Evolutionary conservation across 1,140 invertebrate genomes (phyloP), one percentile per base, ranked within the genome.

Genomic region (Chironomus striatipennis): DNA sequence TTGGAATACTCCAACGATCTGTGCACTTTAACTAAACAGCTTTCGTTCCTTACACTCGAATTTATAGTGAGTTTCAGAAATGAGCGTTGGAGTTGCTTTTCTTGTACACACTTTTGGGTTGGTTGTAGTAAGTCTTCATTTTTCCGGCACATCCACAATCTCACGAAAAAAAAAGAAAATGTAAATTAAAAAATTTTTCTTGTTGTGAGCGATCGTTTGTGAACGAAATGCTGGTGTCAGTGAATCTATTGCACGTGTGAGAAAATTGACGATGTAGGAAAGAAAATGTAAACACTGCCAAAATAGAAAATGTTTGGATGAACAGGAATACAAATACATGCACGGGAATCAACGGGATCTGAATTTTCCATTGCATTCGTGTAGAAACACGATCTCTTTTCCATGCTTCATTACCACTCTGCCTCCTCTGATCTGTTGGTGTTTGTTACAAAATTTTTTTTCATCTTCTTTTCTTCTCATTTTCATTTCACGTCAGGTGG

Each of bases 251-350:
- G 6, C 20, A 20, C 7, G 65, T 70, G 20, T 18, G 18, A 18
- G 20, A 70, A 57, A 57, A 18, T 6, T 17, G 64, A 17, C n/a
- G 64, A 67, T n/a, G n/a, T 17, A 17, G n/a, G 10, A n/a, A 57
- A 10, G n/a, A 18, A 70, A 70, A 70, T 70, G 65, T 70, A 20
- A 20, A 70, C 65, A 70, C 17, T 70, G 20, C 65, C 65, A 70
- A 70, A 70, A 70, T 70, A 70, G 65, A 70, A 70, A 70, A 20
- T 70, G 65, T 70, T 70, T 21, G 20, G 65, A 18, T 57, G 47
- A 70, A 21, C 47, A 21, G 65, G 18, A 70, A 20, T n/a, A n/a
- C 65, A 10, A 17, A 70, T 18, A 21, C 65, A 21, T 34, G 24
- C 24, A 34, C 5, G 5, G 5, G 24, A 70, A n/a, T n/a, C n/a